Evolutionary conservation across 2,797 vertebrate species (phyloP), one percentile per base, ranked within the genome.

Genomic region (Amblyraja radiata): DNA sequence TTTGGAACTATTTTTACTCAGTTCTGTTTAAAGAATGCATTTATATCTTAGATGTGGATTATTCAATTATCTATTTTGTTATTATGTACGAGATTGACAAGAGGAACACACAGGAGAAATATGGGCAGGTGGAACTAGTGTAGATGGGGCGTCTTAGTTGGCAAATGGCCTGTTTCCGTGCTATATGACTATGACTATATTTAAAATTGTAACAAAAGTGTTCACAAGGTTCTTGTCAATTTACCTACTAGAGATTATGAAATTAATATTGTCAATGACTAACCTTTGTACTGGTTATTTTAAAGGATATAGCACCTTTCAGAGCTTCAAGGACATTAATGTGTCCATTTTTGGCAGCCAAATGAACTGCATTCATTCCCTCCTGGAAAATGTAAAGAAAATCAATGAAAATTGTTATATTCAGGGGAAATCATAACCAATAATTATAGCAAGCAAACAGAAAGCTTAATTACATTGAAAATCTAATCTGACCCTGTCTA

Each of bases 331-430:
- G 94, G 54, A 96, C 94, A 86, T 95, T 94, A 76, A 94, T 95
- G 94, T 96, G 96, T 25, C 96, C 96, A 21, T 95, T 94, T 93
- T 93, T 95, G 10, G 95, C 95, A 23, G 95, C 95, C 93, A 96
- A 93, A 71, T 96, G 96, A 80, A 96, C 93, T 10, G 95, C 93
- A 0, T 94, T 95, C 96, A 96, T 95, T 58, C 95, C 95, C 46
- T 96, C 95, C 96, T 96, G 93, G 18, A 93, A 74, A 93, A 73
- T 68, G 36, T 90, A 77, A 39, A 90, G 6, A 76, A 77, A 78
- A 63, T 6, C 32, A 28, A 16, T 54, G 5, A 92, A 92, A 88
- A 73, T 54, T 14, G 28, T 92, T 76, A 76, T 54, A 74, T 91
- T 73, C 88, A 46, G 6, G 21, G 16, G 39, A 23, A 76, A 92